Conservation (phyloP, 2,797 vertebrate genomes). For the Enteromius afrohamiltoni region DNA sequence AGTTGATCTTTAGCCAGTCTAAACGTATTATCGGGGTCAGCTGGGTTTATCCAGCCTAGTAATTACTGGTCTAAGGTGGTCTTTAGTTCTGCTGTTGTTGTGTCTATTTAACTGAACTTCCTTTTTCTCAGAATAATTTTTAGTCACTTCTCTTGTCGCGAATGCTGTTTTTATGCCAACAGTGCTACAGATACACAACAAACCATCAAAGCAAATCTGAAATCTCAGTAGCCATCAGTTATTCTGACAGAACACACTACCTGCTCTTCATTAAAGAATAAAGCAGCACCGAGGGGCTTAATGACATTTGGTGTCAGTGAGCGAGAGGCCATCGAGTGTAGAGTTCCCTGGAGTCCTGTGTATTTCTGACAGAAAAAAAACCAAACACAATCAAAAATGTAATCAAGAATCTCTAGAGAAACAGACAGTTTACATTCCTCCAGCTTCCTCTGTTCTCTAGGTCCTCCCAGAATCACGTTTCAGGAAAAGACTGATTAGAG, state of each 20-base stretch:
- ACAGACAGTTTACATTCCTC: conserved; percentile 72
- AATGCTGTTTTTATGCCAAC: neutral
- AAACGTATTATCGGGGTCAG: neutral
- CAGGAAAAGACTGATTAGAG: conserved; percentile 78
- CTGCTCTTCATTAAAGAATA: neutral
- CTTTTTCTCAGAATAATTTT: neutral
- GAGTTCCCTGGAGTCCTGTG: neutral
- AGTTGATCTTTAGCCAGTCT: neutral
- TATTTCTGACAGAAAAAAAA: conserved; percentile 1
- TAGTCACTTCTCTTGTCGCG: neutral
- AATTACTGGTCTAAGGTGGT: neutral
- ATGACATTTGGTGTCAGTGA: neutral
- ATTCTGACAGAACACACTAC: neutral
- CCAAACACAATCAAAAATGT: conserved; percentile 35
- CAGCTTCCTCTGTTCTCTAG: conserved; percentile 67
- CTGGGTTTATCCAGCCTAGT: neutral
- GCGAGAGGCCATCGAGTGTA: neutral
- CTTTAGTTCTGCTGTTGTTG: neutral
- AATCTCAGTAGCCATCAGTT: neutral
- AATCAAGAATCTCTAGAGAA: conserved; percentile 65
- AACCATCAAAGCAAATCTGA: neutral
- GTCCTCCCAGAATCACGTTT: conserved; percentile 61
- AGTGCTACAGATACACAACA: neutral
- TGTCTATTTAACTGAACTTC: neutral
- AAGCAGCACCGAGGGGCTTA: neutral